Conservation (phyloP, 2,888 invertebrate species). For the Pteria penguin region DNA sequence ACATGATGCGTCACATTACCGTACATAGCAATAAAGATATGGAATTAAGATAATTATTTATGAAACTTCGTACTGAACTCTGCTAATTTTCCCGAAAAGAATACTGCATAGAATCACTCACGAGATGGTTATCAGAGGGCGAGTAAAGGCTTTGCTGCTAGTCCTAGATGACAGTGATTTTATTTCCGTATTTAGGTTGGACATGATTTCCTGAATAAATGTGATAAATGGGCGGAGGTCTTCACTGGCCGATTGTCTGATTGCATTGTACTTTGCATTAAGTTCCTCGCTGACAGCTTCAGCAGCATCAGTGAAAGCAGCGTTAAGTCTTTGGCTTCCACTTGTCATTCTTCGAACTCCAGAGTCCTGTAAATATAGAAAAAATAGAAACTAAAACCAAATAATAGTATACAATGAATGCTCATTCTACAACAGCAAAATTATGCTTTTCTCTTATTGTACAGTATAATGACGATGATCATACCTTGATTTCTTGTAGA, state of each 20-base stretch:
- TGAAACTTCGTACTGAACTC: no score
- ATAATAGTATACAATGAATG: neutral
- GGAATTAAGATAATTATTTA: no score
- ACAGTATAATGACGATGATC: neutral
- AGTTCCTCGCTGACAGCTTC: slow-evolving; percentile 28
- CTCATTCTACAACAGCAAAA: neutral
- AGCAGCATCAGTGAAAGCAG: slow-evolving; percentile 8
- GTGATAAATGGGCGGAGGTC: slow-evolving; percentile 24
- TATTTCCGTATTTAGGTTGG: neutral
- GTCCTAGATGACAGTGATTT: no score
- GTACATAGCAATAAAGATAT: no score
- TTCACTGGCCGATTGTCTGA: slow-evolving; percentile 13
- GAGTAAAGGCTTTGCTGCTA: no score
- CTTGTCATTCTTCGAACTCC: slow-evolving; percentile 22
- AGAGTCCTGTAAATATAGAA: slow-evolving; percentile 3
- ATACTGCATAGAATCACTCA: no score
- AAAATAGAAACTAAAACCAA: neutral
- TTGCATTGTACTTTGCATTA: slow-evolving; percentile 27
- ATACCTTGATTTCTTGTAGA: slow-evolving; percentile 59
- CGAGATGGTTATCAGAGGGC: no score
- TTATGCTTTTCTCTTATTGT: neutral
- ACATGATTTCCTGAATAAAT: slow-evolving; percentile 13
- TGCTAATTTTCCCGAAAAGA: no score
- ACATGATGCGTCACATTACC: no score
- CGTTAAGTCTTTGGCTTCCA: slow-evolving; percentile 10